phyloP scores from a whole-genome alignment of 2,888 invertebrate genomes.

The Syritta pipiens region DNA sequence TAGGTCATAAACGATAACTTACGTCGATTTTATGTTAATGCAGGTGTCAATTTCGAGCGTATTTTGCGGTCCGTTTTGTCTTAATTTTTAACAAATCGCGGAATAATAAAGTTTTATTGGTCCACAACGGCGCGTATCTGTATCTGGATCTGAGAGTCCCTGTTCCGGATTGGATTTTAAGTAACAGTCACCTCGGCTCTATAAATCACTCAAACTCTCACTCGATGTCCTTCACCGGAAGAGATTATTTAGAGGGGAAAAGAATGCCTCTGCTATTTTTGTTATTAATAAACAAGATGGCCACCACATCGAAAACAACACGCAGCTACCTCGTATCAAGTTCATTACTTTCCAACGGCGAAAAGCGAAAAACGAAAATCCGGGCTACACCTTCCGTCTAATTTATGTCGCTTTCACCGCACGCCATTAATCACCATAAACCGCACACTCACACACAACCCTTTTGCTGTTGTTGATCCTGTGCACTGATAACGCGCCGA shows the following conservation, averaged over 20 bases:
- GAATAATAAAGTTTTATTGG: slow-evolving; percentile 65
- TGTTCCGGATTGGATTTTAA: too few relatives aligned
- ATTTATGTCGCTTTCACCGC: slow-evolving; percentile 61
- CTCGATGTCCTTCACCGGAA: slow-evolving; percentile 8
- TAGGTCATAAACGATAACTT: slow-evolving; percentile 64
- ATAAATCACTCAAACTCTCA: too few relatives aligned
- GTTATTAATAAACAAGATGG: slow-evolving; percentile 36
- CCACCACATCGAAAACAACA: too few relatives aligned
- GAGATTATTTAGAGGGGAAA: slow-evolving; percentile 35
- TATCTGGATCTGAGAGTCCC: not conserved
- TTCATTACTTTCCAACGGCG: slow-evolving; percentile 42
- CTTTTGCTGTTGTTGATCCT: slow-evolving; percentile 46
- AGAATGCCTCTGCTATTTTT: too few relatives aligned
- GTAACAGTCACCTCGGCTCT: too few relatives aligned
- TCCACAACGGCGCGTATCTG: slow-evolving; percentile 14
- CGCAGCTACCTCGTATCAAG: slow-evolving; percentile 38
- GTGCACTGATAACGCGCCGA: slow-evolving; percentile 41
- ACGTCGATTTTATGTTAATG: slow-evolving; percentile 67
- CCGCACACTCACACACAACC: slow-evolving; percentile 47
- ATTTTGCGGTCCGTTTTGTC: slow-evolving; percentile 62
- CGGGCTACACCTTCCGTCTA: slow-evolving; percentile 60
- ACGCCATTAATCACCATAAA: slow-evolving; percentile 64
- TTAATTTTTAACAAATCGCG: slow-evolving; percentile 66
- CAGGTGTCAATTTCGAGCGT: slow-evolving; percentile 59
- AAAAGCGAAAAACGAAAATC: slow-evolving; percentile 53